These are phyloP conservation scores for Oophaga sylvatica DNA, from an alignment of 2,797 vertebrate species.

Conservation along the genomic window DNA sequence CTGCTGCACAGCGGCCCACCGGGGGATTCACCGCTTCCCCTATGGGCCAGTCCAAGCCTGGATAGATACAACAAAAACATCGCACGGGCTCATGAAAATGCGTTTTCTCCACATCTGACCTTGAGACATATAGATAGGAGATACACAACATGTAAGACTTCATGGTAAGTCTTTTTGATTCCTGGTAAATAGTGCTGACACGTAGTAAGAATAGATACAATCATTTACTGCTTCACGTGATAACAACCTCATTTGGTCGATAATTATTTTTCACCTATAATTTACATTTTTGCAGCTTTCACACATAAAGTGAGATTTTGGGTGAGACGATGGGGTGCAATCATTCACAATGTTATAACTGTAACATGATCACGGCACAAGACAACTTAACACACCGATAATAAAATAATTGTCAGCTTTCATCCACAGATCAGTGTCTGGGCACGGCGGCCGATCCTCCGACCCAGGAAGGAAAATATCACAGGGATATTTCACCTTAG, in stretches of 20 bases:
- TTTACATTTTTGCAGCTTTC: constrained; percentile 30
- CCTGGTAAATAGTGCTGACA: not conserved
- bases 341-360: constrained; percentile 17
- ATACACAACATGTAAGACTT: not conserved
- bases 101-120: too few species aligned
- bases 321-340: not conserved
- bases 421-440: not conserved
- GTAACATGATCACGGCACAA: not conserved
- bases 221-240: not conserved
- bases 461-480: not conserved
- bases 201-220: not conserved
- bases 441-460: not conserved
- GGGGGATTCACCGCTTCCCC: too few species aligned
- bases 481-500: not conserved
- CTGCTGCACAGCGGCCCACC: too few species aligned
- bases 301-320: constrained; percentile 14
- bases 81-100: too few species aligned
- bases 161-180: not conserved
- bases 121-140: not conserved
- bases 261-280: not conserved
- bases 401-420: constrained; percentile 18
- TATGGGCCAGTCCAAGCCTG: too few species aligned
- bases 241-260: constrained; percentile 2
- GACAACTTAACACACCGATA: constrained; percentile 17
- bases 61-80: too few species aligned